These are phyloP conservation scores for Bombus huntii DNA, from an alignment of 1,140 invertebrate genomes.

Conservation along the genomic window DNA sequence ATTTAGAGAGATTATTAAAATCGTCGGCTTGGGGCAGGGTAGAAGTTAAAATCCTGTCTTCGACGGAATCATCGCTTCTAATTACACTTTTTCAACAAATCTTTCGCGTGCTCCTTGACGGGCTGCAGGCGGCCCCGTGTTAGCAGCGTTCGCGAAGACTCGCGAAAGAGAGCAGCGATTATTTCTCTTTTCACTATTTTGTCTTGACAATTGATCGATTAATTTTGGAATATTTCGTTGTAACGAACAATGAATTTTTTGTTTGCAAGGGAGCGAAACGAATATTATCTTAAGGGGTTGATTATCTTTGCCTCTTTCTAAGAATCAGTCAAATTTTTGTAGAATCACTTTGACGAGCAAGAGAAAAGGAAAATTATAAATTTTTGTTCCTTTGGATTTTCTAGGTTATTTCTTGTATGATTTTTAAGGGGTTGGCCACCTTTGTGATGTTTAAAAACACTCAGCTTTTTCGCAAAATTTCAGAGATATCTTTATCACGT, in stretches of 20 bases:
- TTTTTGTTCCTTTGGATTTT: too few relatives aligned
- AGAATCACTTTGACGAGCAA: too few relatives aligned
- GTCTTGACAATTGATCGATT: background rate
- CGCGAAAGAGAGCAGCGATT: background rate
- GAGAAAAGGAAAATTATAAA: too few relatives aligned
- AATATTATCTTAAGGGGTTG: too few relatives aligned
- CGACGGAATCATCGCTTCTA: conserved; percentile 14
- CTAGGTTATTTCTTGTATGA: too few relatives aligned
- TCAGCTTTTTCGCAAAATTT: background rate
- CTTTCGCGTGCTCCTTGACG: background rate
- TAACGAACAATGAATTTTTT: too few relatives aligned
- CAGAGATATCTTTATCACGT: background rate
- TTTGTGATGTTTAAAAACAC: background rate
- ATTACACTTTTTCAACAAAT: conserved; percentile 29
- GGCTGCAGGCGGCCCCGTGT: too few relatives aligned
- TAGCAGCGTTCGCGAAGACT: background rate
- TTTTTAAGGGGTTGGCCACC: background rate
- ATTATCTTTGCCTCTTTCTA: too few relatives aligned
- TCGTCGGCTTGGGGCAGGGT: background rate
- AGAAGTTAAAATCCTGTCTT: conserved; percentile 15
- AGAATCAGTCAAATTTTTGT: background rate
- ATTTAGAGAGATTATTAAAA: conserved; percentile 55
- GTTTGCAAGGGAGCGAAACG: too few relatives aligned
- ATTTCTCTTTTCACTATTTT: background rate
- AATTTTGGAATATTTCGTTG: too few relatives aligned